Evolutionary conservation across 1,140 invertebrate species (phyloP).

Genomic region (Drosophila serrata): DNA sequence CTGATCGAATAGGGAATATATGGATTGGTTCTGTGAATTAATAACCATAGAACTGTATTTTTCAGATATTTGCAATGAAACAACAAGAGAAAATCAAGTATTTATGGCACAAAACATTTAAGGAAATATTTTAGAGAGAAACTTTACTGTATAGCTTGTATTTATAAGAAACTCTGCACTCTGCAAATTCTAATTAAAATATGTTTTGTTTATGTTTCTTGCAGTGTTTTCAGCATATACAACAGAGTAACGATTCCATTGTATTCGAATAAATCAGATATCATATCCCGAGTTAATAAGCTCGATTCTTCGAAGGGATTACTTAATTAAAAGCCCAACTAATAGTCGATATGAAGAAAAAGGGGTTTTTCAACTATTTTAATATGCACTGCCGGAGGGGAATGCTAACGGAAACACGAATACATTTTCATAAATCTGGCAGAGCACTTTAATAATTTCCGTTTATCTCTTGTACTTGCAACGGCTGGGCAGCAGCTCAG

Average conservation of each 20-base stretch:
- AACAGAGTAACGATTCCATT: neutral
- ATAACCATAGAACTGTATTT: neutral
- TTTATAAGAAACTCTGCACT: no score
- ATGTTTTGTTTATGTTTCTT: no score
- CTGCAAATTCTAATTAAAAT: no score
- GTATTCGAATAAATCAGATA: neutral
- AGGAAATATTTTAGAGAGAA: no score
- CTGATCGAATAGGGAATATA: slow-evolving; percentile 22
- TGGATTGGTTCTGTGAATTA: neutral
- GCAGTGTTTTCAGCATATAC: neutral
- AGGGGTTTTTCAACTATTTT: slow-evolving; percentile 37
- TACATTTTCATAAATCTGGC: slow-evolving; percentile 81
- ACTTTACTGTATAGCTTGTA: no score
- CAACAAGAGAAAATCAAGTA: neutral
- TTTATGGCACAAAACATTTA: neutral
- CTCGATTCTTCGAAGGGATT: neutral
- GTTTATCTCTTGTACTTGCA: slow-evolving; percentile 74
- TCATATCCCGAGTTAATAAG: slow-evolving; percentile 4
- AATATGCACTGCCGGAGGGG: slow-evolving; percentile 40
- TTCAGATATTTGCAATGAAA: neutral
- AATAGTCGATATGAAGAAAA: slow-evolving; percentile 28
- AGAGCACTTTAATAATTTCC: slow-evolving; percentile 81
- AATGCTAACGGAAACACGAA: slow-evolving; percentile 13
- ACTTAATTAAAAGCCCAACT: slow-evolving; percentile 32
- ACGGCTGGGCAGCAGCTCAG: slow-evolving; percentile 51